phyloP scores from a whole-genome alignment of 1,140 invertebrate species.

The Trachymyrmex cornetzi region DNA sequence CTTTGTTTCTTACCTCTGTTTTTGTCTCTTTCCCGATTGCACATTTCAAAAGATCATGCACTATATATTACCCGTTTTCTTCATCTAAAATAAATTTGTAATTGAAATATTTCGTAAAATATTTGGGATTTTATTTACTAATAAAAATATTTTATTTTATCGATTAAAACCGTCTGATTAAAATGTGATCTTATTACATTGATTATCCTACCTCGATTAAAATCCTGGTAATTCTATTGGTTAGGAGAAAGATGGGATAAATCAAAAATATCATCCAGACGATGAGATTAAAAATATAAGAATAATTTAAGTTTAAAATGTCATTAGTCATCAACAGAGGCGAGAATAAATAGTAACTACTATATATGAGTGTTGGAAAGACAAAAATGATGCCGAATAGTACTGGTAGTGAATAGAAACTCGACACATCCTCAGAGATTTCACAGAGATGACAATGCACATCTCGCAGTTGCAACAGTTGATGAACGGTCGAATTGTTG shows the following conservation, averaged over 20 bases:
- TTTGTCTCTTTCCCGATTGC: slow-evolving; percentile 40
- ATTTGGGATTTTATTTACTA: background rate
- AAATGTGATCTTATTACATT: background rate
- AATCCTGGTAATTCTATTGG: slow-evolving; percentile 58
- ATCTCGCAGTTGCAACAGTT: slow-evolving; percentile 33
- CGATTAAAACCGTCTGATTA: background rate
- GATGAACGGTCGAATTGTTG: slow-evolving; percentile 14
- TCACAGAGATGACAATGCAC: slow-evolving; percentile 55
- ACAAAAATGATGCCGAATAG: slow-evolving; percentile 50
- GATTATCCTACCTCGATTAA: slow-evolving; percentile 66
- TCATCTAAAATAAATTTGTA: slow-evolving; percentile 58
- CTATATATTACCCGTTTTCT: slow-evolving; percentile 45
- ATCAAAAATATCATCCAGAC: slow-evolving; percentile 59
- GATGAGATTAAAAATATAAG: slow-evolving; percentile 51
- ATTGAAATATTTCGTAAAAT: slow-evolving; percentile 22
- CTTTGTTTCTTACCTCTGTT: slow-evolving; percentile 55
- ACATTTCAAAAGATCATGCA: slow-evolving; percentile 65
- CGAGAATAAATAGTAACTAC: slow-evolving; percentile 69
- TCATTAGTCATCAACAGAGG: slow-evolving; percentile 49
- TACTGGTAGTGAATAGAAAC: slow-evolving; percentile 67
- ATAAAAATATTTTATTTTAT: background rate
- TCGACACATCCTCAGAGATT: slow-evolving; percentile 51
- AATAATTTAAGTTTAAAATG: background rate
- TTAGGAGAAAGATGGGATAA: slow-evolving; percentile 63
- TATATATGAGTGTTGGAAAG: slow-evolving; percentile 65